Conservation (phyloP, 1,140 invertebrate genomes). For the Bombus polaris region DNA sequence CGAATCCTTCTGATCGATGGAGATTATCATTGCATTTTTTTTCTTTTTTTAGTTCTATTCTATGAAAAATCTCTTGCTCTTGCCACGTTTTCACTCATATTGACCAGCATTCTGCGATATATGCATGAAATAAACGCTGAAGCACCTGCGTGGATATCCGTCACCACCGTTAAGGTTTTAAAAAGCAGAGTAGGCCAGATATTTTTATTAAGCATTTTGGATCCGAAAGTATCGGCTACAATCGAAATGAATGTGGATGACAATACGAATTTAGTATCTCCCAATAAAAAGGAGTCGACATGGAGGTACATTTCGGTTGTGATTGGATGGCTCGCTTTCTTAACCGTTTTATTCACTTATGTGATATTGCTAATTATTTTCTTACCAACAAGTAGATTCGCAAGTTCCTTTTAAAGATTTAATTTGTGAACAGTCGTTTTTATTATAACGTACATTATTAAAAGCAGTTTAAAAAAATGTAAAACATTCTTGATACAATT, state of each 20-base stretch:
- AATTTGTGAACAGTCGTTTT: background rate
- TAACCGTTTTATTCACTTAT: constrained; percentile 61
- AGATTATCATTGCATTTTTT: constrained; percentile 3
- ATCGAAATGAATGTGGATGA: constrained; percentile 71
- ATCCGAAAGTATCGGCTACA: constrained; percentile 71
- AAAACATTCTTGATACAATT: background rate
- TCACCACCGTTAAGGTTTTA: constrained; percentile 48
- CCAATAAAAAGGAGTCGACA: constrained; percentile 20
- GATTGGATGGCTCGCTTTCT: constrained; percentile 69
- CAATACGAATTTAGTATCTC: constrained; percentile 65
- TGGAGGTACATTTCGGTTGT: constrained; percentile 70
- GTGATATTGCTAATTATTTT: constrained; percentile 62
- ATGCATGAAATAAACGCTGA: constrained; percentile 53
- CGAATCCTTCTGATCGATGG: background rate
- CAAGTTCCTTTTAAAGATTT: background rate
- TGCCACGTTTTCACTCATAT: constrained; percentile 76
- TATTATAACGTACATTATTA: background rate
- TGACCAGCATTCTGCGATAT: constrained; percentile 77
- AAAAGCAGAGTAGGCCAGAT: constrained; percentile 71
- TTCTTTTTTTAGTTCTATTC: constrained; percentile 78
- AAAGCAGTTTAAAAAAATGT: background rate
- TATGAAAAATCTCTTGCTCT: constrained; percentile 79
- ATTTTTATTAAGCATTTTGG: constrained; percentile 72
- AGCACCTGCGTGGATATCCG: constrained; percentile 64
- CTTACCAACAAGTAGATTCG: constrained; percentile 48